Evolutionary conservation across 1,140 invertebrate genomes (phyloP), one percentile per base, ranked within the genome.

Genomic region (Drosophila repleta): DNA sequence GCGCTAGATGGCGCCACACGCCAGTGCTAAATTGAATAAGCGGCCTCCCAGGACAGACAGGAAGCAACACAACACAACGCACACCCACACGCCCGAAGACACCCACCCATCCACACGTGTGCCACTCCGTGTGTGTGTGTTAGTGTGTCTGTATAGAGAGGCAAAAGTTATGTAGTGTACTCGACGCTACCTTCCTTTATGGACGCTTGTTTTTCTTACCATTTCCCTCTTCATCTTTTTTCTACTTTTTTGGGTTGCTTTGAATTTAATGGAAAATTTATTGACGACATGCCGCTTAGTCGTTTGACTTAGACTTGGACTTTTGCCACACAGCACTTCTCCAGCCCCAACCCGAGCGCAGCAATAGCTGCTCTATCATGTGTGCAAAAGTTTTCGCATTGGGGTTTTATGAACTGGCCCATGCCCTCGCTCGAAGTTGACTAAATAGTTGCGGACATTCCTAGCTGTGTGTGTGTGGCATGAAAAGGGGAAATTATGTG

Each of bases 211-310:
- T 84, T 82, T 87, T 62, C 62, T 80, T 63, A 29, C 51, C 57
- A 18, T 64, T 68, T 67, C 66, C n/a, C 60, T 63, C 11, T 49
- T 75, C 51, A 41, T 65, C 60, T 62, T 60, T 45, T 52, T 66
- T 69, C 61, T 66, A 69, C 69, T 79, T 88, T 83, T 85, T 87
- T 87, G 69, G 83, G 64, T 70, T 85, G 80, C 80, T 85, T 85
- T 85, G 82, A 85, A 85, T 85, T 85, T 85, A 85, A 85, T 85
- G 82, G 82, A 85, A 85, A 85, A 85, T 85, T 85, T 85, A 85
- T 85, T 85, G 82, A 85, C 82, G 82, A 85, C 82, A 85, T 88
- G 82, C 82, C 82, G 82, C 82, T 85, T 85, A 85, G 82, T 87
- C 82, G 82, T 85, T 85, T 85, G 82, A 85, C 82, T 85, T 85